These are phyloP conservation scores for Resseliella maxima DNA, from an alignment of 2,888 invertebrate species.

Conservation along the genomic window DNA sequence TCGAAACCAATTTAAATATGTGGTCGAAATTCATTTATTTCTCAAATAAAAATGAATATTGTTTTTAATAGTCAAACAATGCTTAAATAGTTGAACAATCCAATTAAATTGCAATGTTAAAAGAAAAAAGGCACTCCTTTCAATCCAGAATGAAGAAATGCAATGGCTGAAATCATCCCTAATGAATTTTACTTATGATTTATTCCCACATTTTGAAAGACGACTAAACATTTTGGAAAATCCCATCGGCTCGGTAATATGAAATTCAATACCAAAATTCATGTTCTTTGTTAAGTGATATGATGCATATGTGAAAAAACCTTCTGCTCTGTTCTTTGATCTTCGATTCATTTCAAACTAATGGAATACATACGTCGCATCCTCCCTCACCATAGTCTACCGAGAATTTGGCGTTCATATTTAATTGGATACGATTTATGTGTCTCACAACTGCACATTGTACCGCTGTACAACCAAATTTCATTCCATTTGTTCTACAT, in stretches of 20 bases:
- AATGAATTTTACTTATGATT: background rate
- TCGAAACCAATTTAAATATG: constrained; percentile 42
- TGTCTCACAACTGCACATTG: constrained; percentile 23
- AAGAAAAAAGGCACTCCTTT: background rate
- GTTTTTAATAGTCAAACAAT: background rate
- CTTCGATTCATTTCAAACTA: constrained; percentile 34
- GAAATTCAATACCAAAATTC: constrained; percentile 16
- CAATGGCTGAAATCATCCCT: background rate
- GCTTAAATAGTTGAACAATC: constrained; percentile 8
- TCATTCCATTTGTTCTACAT: background rate
- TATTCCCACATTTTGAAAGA: background rate
- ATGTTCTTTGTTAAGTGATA: background rate
- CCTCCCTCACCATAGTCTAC: constrained; percentile 14
- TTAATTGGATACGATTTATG: constrained; percentile 54
- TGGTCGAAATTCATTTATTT: background rate
- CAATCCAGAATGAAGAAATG: background rate
- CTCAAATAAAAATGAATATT: background rate
- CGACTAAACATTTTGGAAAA: background rate
- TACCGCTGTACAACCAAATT: background rate
- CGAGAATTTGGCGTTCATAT: constrained; percentile 34
- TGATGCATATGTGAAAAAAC: constrained; percentile 16
- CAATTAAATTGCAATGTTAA: background rate
- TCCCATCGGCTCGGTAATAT: background rate
- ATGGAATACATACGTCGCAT: constrained; percentile 20
- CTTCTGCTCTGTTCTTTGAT: background rate